A percentile compares a stretch with the other conserved stretches of the same genome.
phyloP scores from a whole-genome alignment of 2,113 vertebrate species.

The Plectropomus leopardus region DNA sequence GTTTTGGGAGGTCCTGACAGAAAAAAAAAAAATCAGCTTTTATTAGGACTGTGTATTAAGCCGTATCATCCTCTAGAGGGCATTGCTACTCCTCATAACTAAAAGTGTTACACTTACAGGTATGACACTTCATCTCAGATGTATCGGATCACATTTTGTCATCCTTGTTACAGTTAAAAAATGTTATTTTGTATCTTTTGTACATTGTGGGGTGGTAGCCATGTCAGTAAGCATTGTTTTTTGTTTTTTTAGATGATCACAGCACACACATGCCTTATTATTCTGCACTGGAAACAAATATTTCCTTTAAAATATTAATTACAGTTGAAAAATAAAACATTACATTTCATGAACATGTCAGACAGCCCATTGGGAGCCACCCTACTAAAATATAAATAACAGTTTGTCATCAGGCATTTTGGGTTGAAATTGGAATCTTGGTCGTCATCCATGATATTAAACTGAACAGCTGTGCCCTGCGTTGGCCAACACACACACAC shows the following conservation, averaged over 20 bases:
- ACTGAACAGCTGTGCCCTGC: conserved; percentile 71
- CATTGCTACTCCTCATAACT: background rate
- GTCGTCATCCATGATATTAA: conserved; percentile 64
- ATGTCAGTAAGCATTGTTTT: no score
- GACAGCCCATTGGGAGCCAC: background rate
- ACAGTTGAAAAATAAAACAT: conserved; percentile 23
- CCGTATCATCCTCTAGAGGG: conserved; percentile 59
- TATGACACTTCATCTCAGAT: background rate
- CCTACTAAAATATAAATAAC: conserved; percentile 51
- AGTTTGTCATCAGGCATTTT: conserved; percentile 23
- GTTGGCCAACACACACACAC: conserved; percentile 30
- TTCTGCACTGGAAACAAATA: background rate
- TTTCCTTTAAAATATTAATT: conserved; percentile 17
- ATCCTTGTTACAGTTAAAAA: background rate
- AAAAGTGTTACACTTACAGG: background rate
- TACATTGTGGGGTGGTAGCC: background rate
- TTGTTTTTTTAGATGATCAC: background rate
- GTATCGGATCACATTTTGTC: background rate
- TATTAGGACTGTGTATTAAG: background rate
- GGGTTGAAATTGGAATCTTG: conserved; percentile 46
- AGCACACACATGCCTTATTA: background rate
- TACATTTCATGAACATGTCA: conserved; percentile 4
- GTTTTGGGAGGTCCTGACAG: background rate
- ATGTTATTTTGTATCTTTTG: conserved; percentile 4
- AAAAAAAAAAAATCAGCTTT: background rate